phyloP scores from a whole-genome alignment of 2,888 invertebrate species.

The Gisinianus flammeolus region DNA sequence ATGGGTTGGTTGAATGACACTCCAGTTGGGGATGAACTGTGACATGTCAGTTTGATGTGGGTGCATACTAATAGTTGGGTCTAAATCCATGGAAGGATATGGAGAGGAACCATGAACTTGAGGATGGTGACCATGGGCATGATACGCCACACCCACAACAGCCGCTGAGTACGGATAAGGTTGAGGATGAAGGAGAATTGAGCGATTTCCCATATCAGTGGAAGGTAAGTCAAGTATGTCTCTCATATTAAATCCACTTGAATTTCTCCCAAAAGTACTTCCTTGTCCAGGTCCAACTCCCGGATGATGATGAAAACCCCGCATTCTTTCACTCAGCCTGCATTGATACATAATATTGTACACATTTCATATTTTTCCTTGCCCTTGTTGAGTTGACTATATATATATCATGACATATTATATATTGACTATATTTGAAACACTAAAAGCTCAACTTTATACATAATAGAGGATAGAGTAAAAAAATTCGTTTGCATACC shows the following conservation, averaged over 20 bases:
- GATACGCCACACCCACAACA: neutral
- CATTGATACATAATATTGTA: neutral
- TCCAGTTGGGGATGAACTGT: constrained; percentile 46
- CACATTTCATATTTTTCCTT: neutral
- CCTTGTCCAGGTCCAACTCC: neutral
- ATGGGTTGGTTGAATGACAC: constrained; percentile 46
- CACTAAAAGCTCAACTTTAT: no score
- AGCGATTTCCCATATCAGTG: constrained; percentile 32
- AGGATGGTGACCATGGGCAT: constrained; percentile 13
- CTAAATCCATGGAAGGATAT: constrained; percentile 30
- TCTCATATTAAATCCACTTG: constrained; percentile 52
- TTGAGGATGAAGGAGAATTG: constrained; percentile 39
- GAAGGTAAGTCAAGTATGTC: constrained; percentile 55
- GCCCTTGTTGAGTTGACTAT: no score
- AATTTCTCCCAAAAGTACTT: constrained; percentile 14
- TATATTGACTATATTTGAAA: no score
- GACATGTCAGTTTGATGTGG: constrained; percentile 8
- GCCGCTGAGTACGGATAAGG: constrained; percentile 30
- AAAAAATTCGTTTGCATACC: no score
- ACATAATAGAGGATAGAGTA: no score
- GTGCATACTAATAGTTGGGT: constrained; percentile 22
- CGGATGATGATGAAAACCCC: constrained; percentile 7
- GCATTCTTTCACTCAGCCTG: constrained; percentile 15
- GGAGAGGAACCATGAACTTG: constrained; percentile 8
- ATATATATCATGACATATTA: no score